Evolutionary conservation across 2,797 vertebrate species (phyloP), one percentile per base, ranked within the genome.

Genomic region (Gambusia yucatana): DNA sequence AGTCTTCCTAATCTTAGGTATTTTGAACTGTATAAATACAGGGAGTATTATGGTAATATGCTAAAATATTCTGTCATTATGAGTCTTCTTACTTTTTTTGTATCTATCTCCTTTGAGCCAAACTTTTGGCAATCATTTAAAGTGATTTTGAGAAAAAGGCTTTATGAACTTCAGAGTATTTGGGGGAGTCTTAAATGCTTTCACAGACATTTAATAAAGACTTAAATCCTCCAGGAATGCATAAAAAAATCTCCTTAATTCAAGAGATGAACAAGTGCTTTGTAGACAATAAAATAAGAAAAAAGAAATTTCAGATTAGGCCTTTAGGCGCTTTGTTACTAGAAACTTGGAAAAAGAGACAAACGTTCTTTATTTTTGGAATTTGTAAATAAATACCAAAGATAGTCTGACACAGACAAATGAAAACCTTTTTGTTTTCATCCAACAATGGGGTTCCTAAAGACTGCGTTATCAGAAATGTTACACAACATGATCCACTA

Each of bases 21-120:
- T 90, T 91, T 90, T 86, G 47, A 82, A 75, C 79, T 20, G 47
- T 25, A 4, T 75, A 82, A 92, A 93, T 89, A 88, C 85, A 90
- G 86, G 85, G 85, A 90, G 90, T 82, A 79, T 91, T 48, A 72
- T 28, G 25, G 43, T 44, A 46, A 46, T 4, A 46, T 28, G 22
- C 13, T 16, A 44, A 69, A 44, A 44, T 25, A 69, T 69, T 13
- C 20, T 69, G 65, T 43, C 39, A 69, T 41, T 30, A 28, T 33
- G 57, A 13, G 10, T 57, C 52, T 22, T 69, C 39, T n/a, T 41
- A n/a, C 1, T 59, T 36, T 69, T 13, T 28, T 8, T 44, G 3
- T 28, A 46, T 3, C 3, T 4, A 25, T 52, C 50, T 70, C 25
- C 67, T 46, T 44, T 70, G 41, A 70, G 67, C n/a, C 25, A 70